Evolutionary conservation across 2,888 invertebrate genomes (phyloP).

Genomic region (Leucoma salicis): DNA sequence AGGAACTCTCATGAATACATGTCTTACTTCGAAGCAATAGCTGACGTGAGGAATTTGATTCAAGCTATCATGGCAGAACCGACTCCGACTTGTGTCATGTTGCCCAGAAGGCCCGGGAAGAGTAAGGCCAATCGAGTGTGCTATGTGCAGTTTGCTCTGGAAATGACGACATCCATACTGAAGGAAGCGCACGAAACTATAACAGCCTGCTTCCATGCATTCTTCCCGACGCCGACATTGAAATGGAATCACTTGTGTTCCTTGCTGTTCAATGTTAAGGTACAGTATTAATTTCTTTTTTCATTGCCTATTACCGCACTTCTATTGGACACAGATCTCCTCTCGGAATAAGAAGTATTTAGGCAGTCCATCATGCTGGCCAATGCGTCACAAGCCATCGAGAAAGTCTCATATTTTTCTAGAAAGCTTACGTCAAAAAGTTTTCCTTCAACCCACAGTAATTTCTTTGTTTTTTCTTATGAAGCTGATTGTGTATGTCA

Average conservation of each 20-base stretch:
- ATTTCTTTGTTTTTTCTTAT: too few relatives aligned
- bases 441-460: too few relatives aligned
- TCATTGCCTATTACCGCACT: too few relatives aligned
- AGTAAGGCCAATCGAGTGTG: slow-evolving; percentile 64
- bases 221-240: slow-evolving; percentile 95
- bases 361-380: too few relatives aligned
- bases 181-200: slow-evolving; percentile 96
- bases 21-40: slow-evolving; percentile 91
- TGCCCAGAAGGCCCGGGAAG: slow-evolving; percentile 62
- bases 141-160: slow-evolving; percentile 75
- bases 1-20: slow-evolving; percentile 85
- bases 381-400: too few relatives aligned
- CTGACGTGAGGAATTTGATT: slow-evolving; percentile 90
- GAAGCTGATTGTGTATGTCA: too few relatives aligned
- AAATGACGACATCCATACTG: slow-evolving; percentile 88
- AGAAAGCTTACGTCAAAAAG: too few relatives aligned
- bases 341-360: too few relatives aligned
- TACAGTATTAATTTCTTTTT: slow-evolving; percentile 38
- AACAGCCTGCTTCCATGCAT: slow-evolving; percentile 96
- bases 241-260: slow-evolving; percentile 97
- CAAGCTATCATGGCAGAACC: slow-evolving; percentile 91
- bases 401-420: too few relatives aligned
- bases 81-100: slow-evolving; percentile 60
- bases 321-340: too few relatives aligned
- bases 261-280: slow-evolving; percentile 86